These are phyloP conservation scores for Leptarthrus brevirostris DNA, from an alignment of 2,888 invertebrate genomes.

Conservation along the genomic window DNA sequence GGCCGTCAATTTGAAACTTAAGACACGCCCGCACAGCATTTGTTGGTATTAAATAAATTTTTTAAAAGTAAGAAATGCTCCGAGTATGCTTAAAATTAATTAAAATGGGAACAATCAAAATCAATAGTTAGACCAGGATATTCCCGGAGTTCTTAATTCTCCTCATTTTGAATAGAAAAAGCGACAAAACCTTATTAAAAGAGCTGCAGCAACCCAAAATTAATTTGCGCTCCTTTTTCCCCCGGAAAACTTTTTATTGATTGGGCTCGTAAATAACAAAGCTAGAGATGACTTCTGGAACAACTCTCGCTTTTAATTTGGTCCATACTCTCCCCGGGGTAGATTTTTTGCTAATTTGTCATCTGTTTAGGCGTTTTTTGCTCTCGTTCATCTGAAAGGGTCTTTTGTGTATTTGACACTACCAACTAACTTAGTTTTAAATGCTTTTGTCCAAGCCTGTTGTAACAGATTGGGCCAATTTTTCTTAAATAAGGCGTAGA, in stretches of 20 bases:
- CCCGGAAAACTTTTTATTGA: constrained; percentile 10
- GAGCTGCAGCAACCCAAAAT: neutral
- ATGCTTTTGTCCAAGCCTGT: neutral
- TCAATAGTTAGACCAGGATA: no score
- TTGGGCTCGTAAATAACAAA: constrained; percentile 34
- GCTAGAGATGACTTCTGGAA: constrained; percentile 8
- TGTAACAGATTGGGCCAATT: constrained; percentile 14
- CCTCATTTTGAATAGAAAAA: neutral
- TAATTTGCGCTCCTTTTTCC: constrained; percentile 11
- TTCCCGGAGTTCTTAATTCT: no score
- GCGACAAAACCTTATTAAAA: neutral
- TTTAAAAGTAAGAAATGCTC: no score
- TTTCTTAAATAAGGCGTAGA: neutral
- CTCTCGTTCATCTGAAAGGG: neutral
- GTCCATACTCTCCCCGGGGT: neutral
- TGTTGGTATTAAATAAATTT: no score
- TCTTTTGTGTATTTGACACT: constrained; percentile 21
- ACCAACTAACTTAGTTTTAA: constrained; percentile 10
- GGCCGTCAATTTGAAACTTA: no score
- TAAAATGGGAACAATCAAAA: no score
- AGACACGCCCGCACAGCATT: no score
- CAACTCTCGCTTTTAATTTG: constrained; percentile 23
- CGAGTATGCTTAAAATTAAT: no score
- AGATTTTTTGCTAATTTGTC: constrained; percentile 11
- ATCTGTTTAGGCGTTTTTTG: constrained; percentile 25